Conservation (phyloP, 2,888 invertebrate genomes). For the Odontothrips loti region DNA sequence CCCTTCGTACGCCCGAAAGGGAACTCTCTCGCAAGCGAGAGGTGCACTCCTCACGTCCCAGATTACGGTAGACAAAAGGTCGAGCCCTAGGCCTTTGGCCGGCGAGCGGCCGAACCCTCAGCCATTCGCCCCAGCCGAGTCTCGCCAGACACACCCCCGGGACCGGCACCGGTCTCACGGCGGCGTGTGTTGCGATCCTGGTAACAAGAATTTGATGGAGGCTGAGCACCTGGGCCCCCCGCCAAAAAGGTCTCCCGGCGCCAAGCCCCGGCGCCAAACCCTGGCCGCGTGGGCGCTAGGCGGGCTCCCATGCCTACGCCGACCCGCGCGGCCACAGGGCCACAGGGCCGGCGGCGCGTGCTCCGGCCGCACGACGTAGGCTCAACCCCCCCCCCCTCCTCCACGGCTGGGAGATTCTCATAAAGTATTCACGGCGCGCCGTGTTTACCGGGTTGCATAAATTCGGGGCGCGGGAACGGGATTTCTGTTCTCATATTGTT, state of each 20-base stretch:
- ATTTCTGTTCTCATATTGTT: slow-evolving; percentile 25
- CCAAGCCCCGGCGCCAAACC: background rate
- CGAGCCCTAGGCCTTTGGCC: too few relatives aligned
- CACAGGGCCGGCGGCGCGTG: background rate
- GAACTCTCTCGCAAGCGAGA: too few relatives aligned
- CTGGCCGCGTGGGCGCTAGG: too few relatives aligned
- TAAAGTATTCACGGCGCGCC: slow-evolving; percentile 17
- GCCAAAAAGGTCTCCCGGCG: background rate
- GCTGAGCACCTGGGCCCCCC: slow-evolving; percentile 10
- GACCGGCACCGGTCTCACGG: background rate
- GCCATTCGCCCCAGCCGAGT: too few relatives aligned
- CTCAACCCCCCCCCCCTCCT: too few relatives aligned
- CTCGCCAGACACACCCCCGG: too few relatives aligned
- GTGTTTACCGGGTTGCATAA: slow-evolving; percentile 26
- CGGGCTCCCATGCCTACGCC: too few relatives aligned
- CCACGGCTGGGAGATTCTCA: background rate
- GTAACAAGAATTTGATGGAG: slow-evolving; percentile 15
- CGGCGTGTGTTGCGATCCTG: background rate
- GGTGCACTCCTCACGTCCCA: too few relatives aligned
- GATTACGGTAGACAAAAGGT: too few relatives aligned
- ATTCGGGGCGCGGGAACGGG: background rate
- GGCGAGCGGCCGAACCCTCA: too few relatives aligned
- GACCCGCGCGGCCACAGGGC: background rate
- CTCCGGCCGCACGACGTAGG: too few relatives aligned
- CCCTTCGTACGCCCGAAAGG: too few relatives aligned